Percentiles rank a stretch among this genome's conserved stretches.
These are phyloP conservation scores for Macrosteles quadrilineatus DNA, from an alignment of 1,140 invertebrate genomes.

Conservation along the genomic window DNA sequence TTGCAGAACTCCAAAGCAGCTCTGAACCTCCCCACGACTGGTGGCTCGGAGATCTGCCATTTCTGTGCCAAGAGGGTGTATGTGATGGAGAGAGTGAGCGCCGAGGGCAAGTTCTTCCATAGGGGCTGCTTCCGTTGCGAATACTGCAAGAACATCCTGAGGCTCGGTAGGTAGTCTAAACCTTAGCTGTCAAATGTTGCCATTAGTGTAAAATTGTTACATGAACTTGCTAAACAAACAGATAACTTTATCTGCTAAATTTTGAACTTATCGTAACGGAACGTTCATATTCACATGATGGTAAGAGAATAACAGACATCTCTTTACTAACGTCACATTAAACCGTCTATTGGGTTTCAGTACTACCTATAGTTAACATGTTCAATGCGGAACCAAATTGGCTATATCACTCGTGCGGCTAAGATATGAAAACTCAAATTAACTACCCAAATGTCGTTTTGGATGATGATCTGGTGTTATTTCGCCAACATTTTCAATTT, in stretches of 20 bases:
- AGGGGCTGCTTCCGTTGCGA: conserved; percentile 79
- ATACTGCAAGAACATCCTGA: conserved; percentile 68
- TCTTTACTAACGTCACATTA: too few species aligned
- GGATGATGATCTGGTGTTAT: too few species aligned
- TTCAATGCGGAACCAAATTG: too few species aligned
- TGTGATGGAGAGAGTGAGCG: conserved; percentile 81
- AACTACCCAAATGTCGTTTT: too few species aligned
- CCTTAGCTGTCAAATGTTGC: background rate
- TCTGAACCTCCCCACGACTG: conserved; percentile 61
- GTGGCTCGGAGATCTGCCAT: conserved; percentile 77
- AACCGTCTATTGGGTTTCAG: too few species aligned
- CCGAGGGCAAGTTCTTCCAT: conserved; percentile 87
- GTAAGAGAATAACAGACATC: too few species aligned
- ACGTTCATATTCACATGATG: too few species aligned
- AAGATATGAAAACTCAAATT: too few species aligned
- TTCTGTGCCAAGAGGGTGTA: conserved; percentile 88
- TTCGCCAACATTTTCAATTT: too few species aligned
- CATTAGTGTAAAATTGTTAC: background rate
- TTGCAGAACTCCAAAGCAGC: conserved; percentile 60
- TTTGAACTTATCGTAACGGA: too few species aligned
- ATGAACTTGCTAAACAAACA: background rate
- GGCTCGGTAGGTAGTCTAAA: conserved; percentile 58
- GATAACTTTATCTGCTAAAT: background rate
- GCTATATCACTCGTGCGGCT: too few species aligned
- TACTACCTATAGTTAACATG: too few species aligned